These are phyloP conservation scores for Drosophila aff. DNA, from an alignment of 1,140 invertebrate species.

Conservation along the genomic window DNA sequence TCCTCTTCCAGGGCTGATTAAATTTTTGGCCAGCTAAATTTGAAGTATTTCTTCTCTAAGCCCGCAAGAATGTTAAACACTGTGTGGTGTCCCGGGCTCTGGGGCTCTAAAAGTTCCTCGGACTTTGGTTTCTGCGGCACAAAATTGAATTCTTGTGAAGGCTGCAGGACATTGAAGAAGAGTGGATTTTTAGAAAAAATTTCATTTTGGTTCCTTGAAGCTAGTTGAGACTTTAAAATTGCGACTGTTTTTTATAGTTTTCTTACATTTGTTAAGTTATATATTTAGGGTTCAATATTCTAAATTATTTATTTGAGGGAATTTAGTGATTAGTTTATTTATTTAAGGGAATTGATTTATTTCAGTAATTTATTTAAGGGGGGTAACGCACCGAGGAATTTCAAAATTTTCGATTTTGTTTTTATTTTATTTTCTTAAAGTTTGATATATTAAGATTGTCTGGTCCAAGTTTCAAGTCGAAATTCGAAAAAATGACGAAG, in stretches of 20 bases:
- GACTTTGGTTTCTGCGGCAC: conserved; percentile 12
- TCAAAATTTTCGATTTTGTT: too few species aligned
- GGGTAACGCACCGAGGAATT: too few species aligned
- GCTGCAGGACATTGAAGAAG: neutral
- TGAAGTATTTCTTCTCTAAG: conserved; percentile 16
- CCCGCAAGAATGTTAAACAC: conserved; percentile 20
- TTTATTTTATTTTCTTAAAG: too few species aligned
- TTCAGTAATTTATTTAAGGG: neutral
- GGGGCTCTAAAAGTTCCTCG: neutral
- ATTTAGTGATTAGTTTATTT: too few species aligned
- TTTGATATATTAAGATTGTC: too few species aligned
- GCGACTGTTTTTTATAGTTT: neutral
- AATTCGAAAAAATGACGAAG: too few species aligned
- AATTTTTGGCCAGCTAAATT: conserved; percentile 27
- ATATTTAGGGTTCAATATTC: neutral
- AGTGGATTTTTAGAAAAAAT: neutral
- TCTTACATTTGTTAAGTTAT: neutral
- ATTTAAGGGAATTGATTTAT: too few species aligned
- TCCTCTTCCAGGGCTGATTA: conserved; percentile 28
- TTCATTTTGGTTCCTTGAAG: neutral
- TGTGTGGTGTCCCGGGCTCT: neutral
- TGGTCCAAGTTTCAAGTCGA: too few species aligned
- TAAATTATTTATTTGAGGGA: neutral
- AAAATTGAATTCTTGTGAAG: conserved; percentile 15
- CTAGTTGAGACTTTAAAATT: neutral